Conservation (phyloP, 1,140 invertebrate species). For the Cyphomyrmex costatus region DNA sequence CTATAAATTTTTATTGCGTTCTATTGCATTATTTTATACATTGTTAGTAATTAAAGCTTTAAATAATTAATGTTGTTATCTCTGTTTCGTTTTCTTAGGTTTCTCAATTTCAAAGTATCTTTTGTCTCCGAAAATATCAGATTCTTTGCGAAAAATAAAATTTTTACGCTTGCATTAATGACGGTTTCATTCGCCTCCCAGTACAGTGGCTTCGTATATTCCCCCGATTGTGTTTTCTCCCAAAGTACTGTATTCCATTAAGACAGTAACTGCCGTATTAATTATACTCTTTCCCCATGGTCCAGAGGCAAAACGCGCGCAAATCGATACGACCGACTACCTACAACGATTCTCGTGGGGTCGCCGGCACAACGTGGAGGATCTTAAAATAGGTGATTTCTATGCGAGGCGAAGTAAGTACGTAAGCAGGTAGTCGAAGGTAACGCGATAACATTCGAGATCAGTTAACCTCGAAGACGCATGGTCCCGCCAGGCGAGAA, state of each 20-base stretch:
- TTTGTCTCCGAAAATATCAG: neutral
- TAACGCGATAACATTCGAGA: slow-evolving; percentile 68
- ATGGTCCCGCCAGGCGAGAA: slow-evolving; percentile 61
- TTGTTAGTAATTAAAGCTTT: neutral
- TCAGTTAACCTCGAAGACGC: slow-evolving; percentile 68
- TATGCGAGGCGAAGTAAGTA: slow-evolving; percentile 66
- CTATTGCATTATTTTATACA: neutral
- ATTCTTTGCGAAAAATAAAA: neutral
- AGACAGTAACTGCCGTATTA: slow-evolving; percentile 59
- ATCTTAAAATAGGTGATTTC: slow-evolving; percentile 69
- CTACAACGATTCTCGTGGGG: slow-evolving; percentile 35
- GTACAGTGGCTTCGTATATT: neutral
- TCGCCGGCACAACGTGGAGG: slow-evolving; percentile 17
- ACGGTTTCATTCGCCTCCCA: neutral
- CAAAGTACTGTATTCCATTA: slow-evolving; percentile 48
- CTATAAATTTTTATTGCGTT: neutral
- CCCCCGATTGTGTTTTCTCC: slow-evolving; percentile 13
- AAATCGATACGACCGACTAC: slow-evolving; percentile 52
- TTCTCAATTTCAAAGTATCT: neutral
- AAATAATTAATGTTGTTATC: neutral
- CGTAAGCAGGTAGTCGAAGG: slow-evolving; percentile 71
- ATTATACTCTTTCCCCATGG: slow-evolving; percentile 49
- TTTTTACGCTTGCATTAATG: neutral
- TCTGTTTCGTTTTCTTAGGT: neutral
- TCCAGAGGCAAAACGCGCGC: slow-evolving; percentile 22